Evolutionary conservation across 2,113 vertebrate species (phyloP), one percentile per base, ranked within the genome.

Genomic region (Myanophis thanlyinensis): DNA sequence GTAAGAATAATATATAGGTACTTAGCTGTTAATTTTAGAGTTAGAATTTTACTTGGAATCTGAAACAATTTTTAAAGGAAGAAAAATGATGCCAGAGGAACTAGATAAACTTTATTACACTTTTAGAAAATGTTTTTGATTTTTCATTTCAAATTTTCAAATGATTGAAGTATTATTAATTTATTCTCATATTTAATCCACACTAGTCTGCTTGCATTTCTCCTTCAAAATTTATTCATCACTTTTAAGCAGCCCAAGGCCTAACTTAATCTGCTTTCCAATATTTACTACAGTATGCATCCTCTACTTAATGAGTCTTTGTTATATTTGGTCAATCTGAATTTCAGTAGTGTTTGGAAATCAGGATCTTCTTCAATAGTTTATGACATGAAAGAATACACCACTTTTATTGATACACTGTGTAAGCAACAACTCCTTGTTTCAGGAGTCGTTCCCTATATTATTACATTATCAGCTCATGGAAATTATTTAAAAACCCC

Each of bases 1-100:
- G 94, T 40, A 97, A 94, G 9, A 88, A 97, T 95, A 10, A 15
- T 93, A 67, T 4, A 48, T 22, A 2, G 8, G 80, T 48, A 8
- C 4, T 47, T 46, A 25, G 5, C 4, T 92, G 23, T 9, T 73
- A 44, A 54, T 44, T n/a, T 35, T 35, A 54, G 0, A 23, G 13
- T 4, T 86, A 80, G n/a, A 35, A 35, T 49, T 59, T 89, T 40
- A 56, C 11, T 52, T 25, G 20, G 23, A 80, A 49, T 40, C 23
- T 22, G 54, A 67, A 85, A 35, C 46, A 35, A 73, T 59, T 85
- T 85, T 30, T 9, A 59, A 47, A 54, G 18, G 22, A 35, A 30
- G 9, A 88, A 44, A 15, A 46, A 44, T 18, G 20, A 35, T 35
- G 25, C 46, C 13, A 92, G 56, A 85, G 85, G 22, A 46, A 11